phyloP scores from a whole-genome alignment of 2,888 invertebrate species.

The Eulithis prunata region DNA sequence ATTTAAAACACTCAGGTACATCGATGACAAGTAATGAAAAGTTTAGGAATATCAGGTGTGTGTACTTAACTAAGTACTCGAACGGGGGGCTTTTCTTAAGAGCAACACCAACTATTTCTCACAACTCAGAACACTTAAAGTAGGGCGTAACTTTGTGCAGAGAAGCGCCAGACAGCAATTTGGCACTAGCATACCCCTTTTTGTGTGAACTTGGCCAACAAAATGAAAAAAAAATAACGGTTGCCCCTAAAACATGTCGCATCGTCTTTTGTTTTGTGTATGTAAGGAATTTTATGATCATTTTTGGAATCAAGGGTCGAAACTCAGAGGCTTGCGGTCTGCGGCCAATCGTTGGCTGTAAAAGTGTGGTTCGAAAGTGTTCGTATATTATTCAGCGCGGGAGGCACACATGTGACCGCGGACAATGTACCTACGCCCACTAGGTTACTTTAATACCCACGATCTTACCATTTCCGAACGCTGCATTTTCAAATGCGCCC shows the following conservation, averaged over 20 bases:
- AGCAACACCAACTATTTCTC: background rate
- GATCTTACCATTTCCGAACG: conserved; percentile 19
- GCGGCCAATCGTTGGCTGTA: conserved; percentile 73
- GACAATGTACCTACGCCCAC: conserved; percentile 54
- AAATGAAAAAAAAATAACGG: conserved; percentile 3
- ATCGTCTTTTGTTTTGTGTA: conserved; percentile 14
- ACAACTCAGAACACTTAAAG: conserved; percentile 3
- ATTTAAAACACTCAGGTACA: background rate
- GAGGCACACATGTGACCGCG: conserved; percentile 64
- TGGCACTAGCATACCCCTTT: background rate
- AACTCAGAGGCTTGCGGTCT: conserved; percentile 47
- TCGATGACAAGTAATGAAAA: background rate
- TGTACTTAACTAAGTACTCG: background rate
- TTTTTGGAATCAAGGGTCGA: conserved; percentile 53
- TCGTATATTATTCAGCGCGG: conserved; percentile 74
- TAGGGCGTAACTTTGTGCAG: conserved; percentile 1
- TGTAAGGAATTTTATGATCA: conserved; percentile 41
- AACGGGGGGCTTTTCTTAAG: background rate
- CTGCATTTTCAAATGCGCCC: conserved; percentile 21
- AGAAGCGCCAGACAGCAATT: conserved; percentile 1
- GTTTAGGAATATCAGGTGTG: background rate
- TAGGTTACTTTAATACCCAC: background rate
- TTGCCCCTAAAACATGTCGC: conserved; percentile 34
- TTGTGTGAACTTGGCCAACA: background rate
- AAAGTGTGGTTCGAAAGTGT: conserved; percentile 61